Base-by-base conservation (phyloP, 1,140 invertebrate species). In the Pseudomyrmex cubaensis region DNA sequence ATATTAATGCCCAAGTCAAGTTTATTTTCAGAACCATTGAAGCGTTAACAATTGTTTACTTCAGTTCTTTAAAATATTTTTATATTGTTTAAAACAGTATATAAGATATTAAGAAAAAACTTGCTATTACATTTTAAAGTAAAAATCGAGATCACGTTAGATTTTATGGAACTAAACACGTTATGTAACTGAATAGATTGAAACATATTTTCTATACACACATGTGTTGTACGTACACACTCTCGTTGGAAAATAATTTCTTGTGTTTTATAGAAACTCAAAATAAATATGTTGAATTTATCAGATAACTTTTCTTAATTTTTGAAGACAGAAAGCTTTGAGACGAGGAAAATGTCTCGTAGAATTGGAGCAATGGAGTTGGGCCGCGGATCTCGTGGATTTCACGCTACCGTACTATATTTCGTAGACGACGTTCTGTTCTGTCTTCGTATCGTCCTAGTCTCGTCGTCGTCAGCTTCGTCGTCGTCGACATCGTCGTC, bases 381-480 rank as follows among this genome's bases (percentile, higher is more conserved):
- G 67, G 50, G 46, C 56, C 56, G 67, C 22, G 75, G 20, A 52
- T 74, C 46, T 54, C 22, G 48, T 7, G 0, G 35, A 35, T 35
- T 7, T 35, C 5, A 35, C 35, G 35, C 35, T 35, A 35, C 35
- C 0, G 35, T 35, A 35, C 13, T 15, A 56, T 76, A 73, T 82
- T 52, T 82, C 56, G 12, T 67, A 56, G 48, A 61, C 44, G 54
- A 72, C 10, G 63, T 44, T 77, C 48, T 15, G n/a, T 25, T 8
- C 5, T 10, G 52, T 20, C 46, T 10, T 61, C 56, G 73, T 64
- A 54, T 63, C 50, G 62, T 77, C 75, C 25, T 67, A 56, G 48
- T 22, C 12, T 22, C n/a, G 70, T 54, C 76, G 76, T 59, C 50
- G 8, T 62, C 62, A 54, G 50, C 69, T 25, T 52, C 76, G 22